These are phyloP conservation scores for Magallana ariakensis DNA, from an alignment of 1,140 invertebrate species.

Conservation along the genomic window DNA sequence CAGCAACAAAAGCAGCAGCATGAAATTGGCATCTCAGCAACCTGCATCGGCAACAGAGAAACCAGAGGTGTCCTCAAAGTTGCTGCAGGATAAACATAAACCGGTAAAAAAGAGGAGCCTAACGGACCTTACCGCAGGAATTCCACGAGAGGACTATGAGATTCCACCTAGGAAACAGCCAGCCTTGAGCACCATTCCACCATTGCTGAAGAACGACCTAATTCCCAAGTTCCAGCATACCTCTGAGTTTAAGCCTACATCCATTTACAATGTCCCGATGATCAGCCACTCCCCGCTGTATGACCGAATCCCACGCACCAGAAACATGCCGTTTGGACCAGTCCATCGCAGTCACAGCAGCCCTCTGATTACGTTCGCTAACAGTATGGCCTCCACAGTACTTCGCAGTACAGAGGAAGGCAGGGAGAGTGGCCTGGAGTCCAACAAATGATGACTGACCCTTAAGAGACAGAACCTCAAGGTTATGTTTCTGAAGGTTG, in stretches of 20 bases:
- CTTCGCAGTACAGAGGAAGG: background rate
- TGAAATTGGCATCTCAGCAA: slow-evolving; percentile 11
- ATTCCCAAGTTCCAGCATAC: slow-evolving; percentile 8
- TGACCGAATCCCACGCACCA: background rate
- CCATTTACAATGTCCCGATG: slow-evolving; percentile 29
- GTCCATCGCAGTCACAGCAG: slow-evolving; percentile 10
- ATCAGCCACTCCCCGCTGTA: background rate
- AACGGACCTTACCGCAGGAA: slow-evolving; percentile 43
- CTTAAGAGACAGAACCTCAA: too few species aligned
- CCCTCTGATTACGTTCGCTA: background rate
- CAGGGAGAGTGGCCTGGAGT: background rate
- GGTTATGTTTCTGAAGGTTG: too few species aligned
- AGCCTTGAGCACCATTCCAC: background rate
- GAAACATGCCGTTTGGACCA: background rate
- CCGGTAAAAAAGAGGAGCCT: slow-evolving; percentile 57
- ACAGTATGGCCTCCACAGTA: background rate
- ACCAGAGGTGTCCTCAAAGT: slow-evolving; percentile 44
- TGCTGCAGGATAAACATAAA: slow-evolving; percentile 55
- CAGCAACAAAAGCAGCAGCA: slow-evolving; percentile 45
- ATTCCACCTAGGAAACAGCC: slow-evolving; percentile 19
- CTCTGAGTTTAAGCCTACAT: slow-evolving; percentile 13
- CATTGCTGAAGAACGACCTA: background rate
- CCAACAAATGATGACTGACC: background rate
- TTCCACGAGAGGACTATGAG: background rate
- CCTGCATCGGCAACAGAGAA: slow-evolving; percentile 41